Evolutionary conservation across 2,888 invertebrate species (phyloP), one percentile per base, ranked within the genome.

Genomic region (Xestia xanthographa): DNA sequence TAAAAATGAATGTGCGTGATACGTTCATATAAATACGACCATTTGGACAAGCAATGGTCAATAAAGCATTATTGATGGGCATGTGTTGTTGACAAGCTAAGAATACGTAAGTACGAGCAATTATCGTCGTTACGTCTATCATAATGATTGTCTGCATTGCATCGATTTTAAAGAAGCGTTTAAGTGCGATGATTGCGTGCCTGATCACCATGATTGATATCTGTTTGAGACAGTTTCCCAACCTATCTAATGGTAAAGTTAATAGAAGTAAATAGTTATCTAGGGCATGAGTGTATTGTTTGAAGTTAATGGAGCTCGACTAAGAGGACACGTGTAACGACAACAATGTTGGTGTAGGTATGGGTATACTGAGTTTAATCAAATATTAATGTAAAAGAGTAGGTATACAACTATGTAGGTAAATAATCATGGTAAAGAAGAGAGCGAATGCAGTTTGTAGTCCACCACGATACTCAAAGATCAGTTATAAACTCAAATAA

Each of bases 131-230:
- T 50, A 17, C 8, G 38, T 53, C 11, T 20, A 12, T 62, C 29
- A 22, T n/a, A 45, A 73, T 66, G 22, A 68, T 34, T 38, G 22
- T n/a, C 34, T 58, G 38, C 26, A 22, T 34, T 26, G 8, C 38
- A 60, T 50, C 14, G n/a, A 45, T 72, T 78, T 26, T 72, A 20
- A 20, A 48, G 48, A 71, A 78, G 45, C 29, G 38, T 41, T 66
- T 63, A 50, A 34, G 8, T 75, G 8, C 43, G 6, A 72, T 58
- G 50, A 72, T 66, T 72, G 58, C 14, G n/a, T 72, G 58, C 14
- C 29, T 72, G 45, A 34, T 66, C 12, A 53, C 17, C 2, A 20
- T 79, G 29, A 60, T 58, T 60, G 14, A 62, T 22, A 12, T n/a
- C 12, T 34, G 0, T 26, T 41, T 41, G 4, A 48, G 6, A 8